phyloP scores from a whole-genome alignment of 2,888 invertebrate genomes.

The Rhagonycha lutea region DNA sequence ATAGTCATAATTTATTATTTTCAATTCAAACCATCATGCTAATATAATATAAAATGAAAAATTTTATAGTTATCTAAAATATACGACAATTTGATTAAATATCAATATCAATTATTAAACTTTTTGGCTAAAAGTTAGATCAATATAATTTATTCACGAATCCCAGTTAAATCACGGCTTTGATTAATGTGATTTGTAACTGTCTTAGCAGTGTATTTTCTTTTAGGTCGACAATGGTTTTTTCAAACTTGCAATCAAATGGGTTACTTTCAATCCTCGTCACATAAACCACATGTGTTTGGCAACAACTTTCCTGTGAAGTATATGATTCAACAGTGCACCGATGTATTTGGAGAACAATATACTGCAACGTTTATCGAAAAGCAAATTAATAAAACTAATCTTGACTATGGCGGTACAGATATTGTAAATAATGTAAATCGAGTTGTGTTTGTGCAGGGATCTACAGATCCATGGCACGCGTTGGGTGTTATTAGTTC shows the following conservation, averaged over 20 bases:
- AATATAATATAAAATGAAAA: no score
- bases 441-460: background rate
- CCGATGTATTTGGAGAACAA: background rate
- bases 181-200: no score
- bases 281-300: background rate
- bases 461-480: background rate
- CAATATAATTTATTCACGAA: no score
- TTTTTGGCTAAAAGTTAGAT: no score
- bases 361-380: background rate
- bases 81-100: no score
- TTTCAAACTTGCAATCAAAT: conserved; percentile 7
- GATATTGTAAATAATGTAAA: background rate
- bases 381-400: background rate
- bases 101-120: no score
- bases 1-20: no score
- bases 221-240: background rate
- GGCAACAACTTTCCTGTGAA: background rate
- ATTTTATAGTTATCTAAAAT: no score
- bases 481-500: background rate
- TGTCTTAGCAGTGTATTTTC: background rate
- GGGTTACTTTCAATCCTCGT: background rate
- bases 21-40: no score
- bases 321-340: background rate
- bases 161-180: no score
- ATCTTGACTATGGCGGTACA: background rate